These are phyloP conservation scores for Oxyura jamaicensis DNA, from an alignment of 2,113 vertebrate genomes.

Conservation along the genomic window DNA sequence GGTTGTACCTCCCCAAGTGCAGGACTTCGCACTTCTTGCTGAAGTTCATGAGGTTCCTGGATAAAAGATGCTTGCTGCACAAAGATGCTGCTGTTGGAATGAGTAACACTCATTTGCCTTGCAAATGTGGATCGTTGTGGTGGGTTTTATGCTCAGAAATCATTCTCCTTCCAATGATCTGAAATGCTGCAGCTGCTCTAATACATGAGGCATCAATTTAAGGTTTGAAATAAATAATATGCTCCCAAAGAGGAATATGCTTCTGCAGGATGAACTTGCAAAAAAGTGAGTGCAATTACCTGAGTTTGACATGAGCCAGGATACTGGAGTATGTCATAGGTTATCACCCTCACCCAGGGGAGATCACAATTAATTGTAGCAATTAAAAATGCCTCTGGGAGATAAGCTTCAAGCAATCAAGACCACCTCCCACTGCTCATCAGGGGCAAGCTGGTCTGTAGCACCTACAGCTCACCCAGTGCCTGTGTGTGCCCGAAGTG, in stretches of 20 bases:
- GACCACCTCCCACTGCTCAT: not conserved
- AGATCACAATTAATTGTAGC: not conserved
- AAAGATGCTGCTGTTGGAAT: not conserved
- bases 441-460: not conserved
- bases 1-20: not conserved
- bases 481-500: not conserved
- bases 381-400: not conserved
- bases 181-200: not conserved
- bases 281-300: not conserved
- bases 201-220: not conserved
- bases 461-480: not conserved
- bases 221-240: not conserved
- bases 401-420: not conserved
- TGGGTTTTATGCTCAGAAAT: not conserved
- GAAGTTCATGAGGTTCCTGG: not conserved
- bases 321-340: not conserved
- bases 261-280: not conserved
- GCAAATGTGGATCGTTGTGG: not conserved
- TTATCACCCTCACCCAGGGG: not conserved
- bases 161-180: not conserved
- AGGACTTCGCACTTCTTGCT: not conserved
- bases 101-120: not conserved
- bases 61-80: not conserved
- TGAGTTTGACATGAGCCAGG: not conserved
- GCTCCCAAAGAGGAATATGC: not conserved